Percentiles rank a stretch among this genome's conserved stretches.
Conservation (phyloP, 2,113 vertebrate species). For the Larimichthys crocea region DNA sequence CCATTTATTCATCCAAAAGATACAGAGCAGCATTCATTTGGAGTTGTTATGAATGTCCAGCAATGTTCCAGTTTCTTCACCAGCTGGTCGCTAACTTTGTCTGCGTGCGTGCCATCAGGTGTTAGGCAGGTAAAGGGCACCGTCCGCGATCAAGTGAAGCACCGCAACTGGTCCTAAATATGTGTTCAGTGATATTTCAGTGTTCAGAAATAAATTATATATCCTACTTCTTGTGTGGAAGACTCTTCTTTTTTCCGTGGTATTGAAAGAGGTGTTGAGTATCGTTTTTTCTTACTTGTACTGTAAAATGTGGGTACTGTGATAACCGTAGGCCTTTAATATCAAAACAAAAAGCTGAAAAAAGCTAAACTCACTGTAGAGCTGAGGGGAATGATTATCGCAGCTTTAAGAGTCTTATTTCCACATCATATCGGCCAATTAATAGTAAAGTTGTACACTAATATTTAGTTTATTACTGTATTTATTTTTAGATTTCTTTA, state of each 20-base stretch:
- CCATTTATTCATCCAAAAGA: not conserved
- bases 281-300: too few species aligned
- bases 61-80: not conserved
- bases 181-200: too few species aligned
- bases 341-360: not conserved
- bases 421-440: not conserved
- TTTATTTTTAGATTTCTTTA: too few species aligned
- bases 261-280: too few species aligned
- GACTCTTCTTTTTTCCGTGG: too few species aligned
- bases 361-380: not conserved
- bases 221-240: too few species aligned
- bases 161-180: too few species aligned
- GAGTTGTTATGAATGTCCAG: not conserved
- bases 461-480: not conserved
- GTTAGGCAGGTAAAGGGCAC: not conserved
- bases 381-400: not conserved
- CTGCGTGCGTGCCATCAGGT: not conserved
- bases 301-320: too few species aligned
- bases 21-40: not conserved
- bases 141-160: too few species aligned
- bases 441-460: not conserved
- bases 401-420: not conserved
- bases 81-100: not conserved
- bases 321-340: not conserved
- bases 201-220: too few species aligned